These are phyloP conservation scores for Scomberomorus guttatus DNA, from an alignment of 2,797 vertebrate genomes.

Conservation along the genomic window DNA sequence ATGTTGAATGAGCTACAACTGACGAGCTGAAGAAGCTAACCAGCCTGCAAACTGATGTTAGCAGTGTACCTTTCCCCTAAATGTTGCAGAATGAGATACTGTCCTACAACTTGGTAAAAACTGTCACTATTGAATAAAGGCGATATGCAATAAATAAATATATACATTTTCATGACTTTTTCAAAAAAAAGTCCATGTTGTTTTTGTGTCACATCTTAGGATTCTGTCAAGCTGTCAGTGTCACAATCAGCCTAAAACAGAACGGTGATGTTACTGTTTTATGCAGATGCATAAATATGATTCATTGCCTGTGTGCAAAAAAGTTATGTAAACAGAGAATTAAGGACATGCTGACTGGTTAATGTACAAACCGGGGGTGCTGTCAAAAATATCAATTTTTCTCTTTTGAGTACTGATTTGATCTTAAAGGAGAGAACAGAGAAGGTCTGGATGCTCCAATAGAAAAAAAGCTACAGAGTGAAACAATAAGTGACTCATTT, in stretches of 20 bases:
- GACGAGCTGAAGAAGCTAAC: background rate
- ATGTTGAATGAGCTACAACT: background rate
- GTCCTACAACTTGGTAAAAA: background rate
- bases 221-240: background rate
- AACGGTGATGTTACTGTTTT: background rate
- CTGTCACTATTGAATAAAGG: too few species aligned
- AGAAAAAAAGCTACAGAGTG: constrained; percentile 10
- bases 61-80: too few species aligned
- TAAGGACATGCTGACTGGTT: background rate
- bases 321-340: background rate
- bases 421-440: constrained; percentile 9
- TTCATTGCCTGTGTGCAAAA: background rate
- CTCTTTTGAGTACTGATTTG: constrained; percentile 4
- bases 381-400: background rate
- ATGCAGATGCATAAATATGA: background rate
- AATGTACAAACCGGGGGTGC: background rate
- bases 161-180: too few species aligned
- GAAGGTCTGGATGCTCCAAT: background rate
- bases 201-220: too few species aligned
- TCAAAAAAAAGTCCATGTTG: too few species aligned
- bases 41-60: too few species aligned
- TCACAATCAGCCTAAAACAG: background rate
- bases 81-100: too few species aligned
- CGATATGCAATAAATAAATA: too few species aligned
- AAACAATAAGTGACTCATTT: constrained; percentile 40